These are phyloP conservation scores for Batillaria attramentaria DNA, from an alignment of 1,140 invertebrate species.

Conservation along the genomic window DNA sequence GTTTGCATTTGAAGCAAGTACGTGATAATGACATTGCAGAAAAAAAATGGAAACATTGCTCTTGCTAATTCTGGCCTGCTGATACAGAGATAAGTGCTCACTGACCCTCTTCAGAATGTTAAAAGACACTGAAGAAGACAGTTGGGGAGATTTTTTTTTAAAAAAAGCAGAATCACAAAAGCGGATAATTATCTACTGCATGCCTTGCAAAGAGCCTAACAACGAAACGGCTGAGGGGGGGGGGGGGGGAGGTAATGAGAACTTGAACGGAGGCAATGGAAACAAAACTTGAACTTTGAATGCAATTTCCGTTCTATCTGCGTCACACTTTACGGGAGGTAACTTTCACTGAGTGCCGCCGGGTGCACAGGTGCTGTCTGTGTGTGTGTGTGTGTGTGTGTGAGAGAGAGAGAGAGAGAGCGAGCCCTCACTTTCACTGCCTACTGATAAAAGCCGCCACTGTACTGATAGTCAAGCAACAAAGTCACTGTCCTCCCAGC, in stretches of 20 bases:
- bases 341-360: too few relatives aligned
- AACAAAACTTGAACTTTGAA: background rate
- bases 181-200: too few relatives aligned
- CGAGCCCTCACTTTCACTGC: too few relatives aligned
- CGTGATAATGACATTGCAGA: background rate
- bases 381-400: background rate
- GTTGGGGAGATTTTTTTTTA: too few relatives aligned
- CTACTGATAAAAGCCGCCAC: too few relatives aligned
- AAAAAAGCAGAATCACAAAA: too few relatives aligned
- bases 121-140: too few relatives aligned
- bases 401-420: conserved; percentile 16
- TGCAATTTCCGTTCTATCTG: background rate
- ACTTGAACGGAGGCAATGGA: background rate
- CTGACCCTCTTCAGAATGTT: too few relatives aligned
- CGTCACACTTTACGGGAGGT: background rate
- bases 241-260: background rate
- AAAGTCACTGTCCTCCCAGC: background rate
- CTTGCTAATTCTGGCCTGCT: too few relatives aligned
- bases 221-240: background rate
- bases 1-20: background rate
- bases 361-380: background rate
- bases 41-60: background rate
- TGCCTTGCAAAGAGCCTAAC: background rate
- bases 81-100: too few relatives aligned
- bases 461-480: background rate